A percentile compares a stretch with the other conserved stretches of the same genome.
phyloP scores from a whole-genome alignment of 2,888 invertebrate genomes.

The Perithous albicinctus region DNA sequence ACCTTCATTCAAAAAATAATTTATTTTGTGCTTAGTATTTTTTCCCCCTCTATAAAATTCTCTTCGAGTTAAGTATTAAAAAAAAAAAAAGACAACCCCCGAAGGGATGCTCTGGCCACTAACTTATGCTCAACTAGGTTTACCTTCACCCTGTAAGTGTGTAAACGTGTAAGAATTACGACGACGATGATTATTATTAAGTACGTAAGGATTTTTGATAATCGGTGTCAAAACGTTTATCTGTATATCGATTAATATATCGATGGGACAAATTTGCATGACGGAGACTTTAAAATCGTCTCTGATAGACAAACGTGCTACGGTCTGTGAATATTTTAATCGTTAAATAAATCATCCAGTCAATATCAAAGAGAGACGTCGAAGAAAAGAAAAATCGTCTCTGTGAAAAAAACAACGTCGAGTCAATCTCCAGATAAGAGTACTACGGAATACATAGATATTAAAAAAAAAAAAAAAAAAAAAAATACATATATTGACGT shows the following conservation, averaged over 20 bases:
- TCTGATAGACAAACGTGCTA: neutral
- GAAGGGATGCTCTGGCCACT: constrained; percentile 82
- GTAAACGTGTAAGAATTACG: constrained; percentile 57
- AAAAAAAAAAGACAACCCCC: constrained; percentile 61
- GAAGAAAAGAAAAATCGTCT: constrained; percentile 48
- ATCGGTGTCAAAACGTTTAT: constrained; percentile 66
- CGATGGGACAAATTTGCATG: constrained; percentile 36
- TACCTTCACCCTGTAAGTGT: constrained; percentile 80
- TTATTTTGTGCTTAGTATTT: neutral
- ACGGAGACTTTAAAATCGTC: neutral
- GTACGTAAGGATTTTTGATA: constrained; percentile 67
- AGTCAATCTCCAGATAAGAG: constrained; percentile 49
- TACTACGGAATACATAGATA: constrained; percentile 31
- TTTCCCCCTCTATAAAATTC: constrained; percentile 15
- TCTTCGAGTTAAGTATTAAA: constrained; percentile 13
- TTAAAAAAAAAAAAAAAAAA: no score
- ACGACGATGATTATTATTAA: constrained; percentile 49
- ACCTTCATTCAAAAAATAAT: neutral
- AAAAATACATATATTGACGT: constrained; percentile 35
- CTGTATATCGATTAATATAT: constrained; percentile 49
- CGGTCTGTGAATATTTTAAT: constrained; percentile 36
- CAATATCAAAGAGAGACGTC: constrained; percentile 48
- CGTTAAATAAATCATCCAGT: constrained; percentile 52
- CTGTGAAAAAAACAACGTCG: constrained; percentile 32
- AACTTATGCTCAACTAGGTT: constrained; percentile 83